These are phyloP conservation scores for Tillus elongatus DNA, from an alignment of 2,888 invertebrate species.

Conservation along the genomic window DNA sequence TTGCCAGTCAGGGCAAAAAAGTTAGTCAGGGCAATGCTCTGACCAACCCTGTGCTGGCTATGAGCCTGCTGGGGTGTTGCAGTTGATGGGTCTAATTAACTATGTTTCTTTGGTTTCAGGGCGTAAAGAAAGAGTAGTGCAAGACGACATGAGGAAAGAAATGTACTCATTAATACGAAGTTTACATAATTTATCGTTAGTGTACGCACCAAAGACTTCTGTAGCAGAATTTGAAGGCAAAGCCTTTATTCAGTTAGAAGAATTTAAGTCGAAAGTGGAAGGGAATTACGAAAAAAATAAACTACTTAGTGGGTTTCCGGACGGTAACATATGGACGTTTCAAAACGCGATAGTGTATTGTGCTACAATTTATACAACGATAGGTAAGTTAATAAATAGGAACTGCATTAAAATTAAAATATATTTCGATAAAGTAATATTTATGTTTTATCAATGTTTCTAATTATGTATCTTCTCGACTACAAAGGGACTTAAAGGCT, in stretches of 20 bases:
- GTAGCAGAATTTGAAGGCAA: conserved; percentile 45
- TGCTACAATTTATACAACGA: conserved; percentile 81
- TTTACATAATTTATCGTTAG: conserved; percentile 29
- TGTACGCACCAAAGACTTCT: conserved; percentile 29
- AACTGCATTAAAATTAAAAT: too few relatives aligned
- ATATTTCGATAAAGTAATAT: too few relatives aligned
- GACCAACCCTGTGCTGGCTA: too few relatives aligned
- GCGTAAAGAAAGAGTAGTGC: conserved; percentile 31
- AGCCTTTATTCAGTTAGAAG: conserved; percentile 42
- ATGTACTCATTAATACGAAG: conserved; percentile 30
- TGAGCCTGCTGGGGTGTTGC: too few relatives aligned
- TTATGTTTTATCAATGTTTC: too few relatives aligned
- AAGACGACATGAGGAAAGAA: conserved; percentile 30
- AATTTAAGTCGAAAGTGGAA: conserved; percentile 47
- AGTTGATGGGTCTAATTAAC: too few relatives aligned
- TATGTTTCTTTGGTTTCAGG: too few relatives aligned
- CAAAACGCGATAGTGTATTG: conserved; percentile 83
- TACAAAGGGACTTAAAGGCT: too few relatives aligned
- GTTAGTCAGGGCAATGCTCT: too few relatives aligned
- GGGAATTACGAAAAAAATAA: conserved; percentile 28
- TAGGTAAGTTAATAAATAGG: too few relatives aligned
- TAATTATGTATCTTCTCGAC: too few relatives aligned
- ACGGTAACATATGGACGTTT: conserved; percentile 61
- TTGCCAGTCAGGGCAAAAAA: too few relatives aligned
- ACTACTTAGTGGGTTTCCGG: conserved; percentile 32